A percentile compares a stretch with the other conserved stretches of the same genome.
phyloP scores from a whole-genome alignment of 2,888 invertebrate genomes.

The Pherbina coryleti region DNA sequence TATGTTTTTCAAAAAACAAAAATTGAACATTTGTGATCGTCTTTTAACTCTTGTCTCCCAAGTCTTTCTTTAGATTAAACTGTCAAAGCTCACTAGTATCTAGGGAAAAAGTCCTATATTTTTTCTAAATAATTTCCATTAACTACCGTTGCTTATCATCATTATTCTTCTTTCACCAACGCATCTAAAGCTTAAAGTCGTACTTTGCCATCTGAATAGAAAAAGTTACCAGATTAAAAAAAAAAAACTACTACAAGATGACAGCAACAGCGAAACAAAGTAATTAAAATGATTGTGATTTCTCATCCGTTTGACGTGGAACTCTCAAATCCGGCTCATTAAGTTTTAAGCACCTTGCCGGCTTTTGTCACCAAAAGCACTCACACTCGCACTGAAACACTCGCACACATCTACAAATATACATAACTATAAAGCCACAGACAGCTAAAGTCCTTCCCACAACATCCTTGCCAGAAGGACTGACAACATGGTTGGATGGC shows the following conservation, averaged over 20 bases:
- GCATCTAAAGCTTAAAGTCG: background rate
- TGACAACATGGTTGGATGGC: background rate
- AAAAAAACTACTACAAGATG: background rate
- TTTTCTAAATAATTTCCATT: background rate
- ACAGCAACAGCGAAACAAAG: background rate
- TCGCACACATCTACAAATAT: background rate
- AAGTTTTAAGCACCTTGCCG: constrained; percentile 30
- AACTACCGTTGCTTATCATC: background rate
- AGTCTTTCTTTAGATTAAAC: no score
- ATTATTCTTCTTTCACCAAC: background rate
- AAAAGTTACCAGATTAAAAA: constrained; percentile 25
- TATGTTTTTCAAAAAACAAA: no score
- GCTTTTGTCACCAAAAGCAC: constrained; percentile 19
- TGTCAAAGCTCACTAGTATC: background rate
- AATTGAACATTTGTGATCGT: no score
- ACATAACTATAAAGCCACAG: background rate
- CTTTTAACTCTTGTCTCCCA: no score
- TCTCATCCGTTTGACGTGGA: constrained; percentile 4
- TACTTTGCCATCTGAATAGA: background rate
- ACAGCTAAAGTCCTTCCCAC: background rate
- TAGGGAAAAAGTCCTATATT: background rate
- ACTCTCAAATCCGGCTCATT: constrained; percentile 26
- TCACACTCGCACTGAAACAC: background rate
- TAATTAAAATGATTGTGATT: constrained; percentile 38
- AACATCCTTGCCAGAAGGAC: background rate